These are phyloP conservation scores for Bombus cullumanus DNA, from an alignment of 1,140 invertebrate genomes.

Conservation along the genomic window DNA sequence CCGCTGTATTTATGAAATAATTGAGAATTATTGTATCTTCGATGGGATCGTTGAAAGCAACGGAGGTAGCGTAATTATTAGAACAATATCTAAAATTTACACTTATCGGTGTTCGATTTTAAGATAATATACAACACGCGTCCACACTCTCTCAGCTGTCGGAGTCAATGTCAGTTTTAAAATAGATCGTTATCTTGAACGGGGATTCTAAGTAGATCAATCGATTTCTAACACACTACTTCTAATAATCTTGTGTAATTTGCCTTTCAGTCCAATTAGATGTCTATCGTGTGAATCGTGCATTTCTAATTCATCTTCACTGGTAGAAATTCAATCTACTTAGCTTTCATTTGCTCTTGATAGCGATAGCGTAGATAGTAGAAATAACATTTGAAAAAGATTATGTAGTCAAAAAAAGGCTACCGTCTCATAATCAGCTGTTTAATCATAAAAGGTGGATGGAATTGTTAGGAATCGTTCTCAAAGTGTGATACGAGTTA, in stretches of 20 bases:
- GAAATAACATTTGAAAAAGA: no score
- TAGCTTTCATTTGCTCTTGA: not conserved
- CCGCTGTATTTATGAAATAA: not conserved
- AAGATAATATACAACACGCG: not conserved
- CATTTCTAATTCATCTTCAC: no score
- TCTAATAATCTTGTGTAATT: not conserved
- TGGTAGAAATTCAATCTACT: not conserved
- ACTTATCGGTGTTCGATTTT: not conserved
- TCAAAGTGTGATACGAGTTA: not conserved
- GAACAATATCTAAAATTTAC: not conserved
- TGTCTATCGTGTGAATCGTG: not conserved
- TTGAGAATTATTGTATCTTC: no score
- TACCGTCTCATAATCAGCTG: not conserved
- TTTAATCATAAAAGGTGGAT: no score
- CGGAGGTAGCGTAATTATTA: not conserved
- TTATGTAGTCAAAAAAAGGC: not conserved
- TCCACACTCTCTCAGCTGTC: not conserved
- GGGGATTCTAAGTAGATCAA: not conserved
- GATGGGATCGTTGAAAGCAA: not conserved
- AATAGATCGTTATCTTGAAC: conserved; percentile 23
- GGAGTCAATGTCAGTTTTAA: not conserved
- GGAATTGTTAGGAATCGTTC: not conserved
- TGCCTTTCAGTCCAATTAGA: not conserved
- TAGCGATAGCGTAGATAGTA: no score
- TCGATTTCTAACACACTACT: not conserved